Evolutionary conservation across 2,113 vertebrate genomes (phyloP).

Genomic region (Mesocricetus auratus): DNA sequence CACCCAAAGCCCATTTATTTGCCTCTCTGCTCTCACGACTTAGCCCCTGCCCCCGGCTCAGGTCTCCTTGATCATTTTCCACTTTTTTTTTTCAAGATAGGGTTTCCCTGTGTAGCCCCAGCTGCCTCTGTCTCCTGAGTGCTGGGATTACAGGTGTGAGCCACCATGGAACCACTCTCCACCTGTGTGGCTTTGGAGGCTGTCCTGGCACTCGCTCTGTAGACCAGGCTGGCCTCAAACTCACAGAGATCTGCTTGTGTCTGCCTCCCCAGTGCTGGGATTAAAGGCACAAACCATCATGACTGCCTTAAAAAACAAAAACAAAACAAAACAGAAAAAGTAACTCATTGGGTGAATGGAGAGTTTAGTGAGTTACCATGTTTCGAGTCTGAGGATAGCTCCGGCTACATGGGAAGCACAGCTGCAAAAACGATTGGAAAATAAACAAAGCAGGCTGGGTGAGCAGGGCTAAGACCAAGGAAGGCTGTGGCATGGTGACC

Average conservation of each 20-base stretch:
- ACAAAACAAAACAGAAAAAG: not conserved
- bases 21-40: not conserved
- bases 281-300: too few relatives aligned
- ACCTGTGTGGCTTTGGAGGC: too few relatives aligned
- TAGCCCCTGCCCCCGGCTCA: not conserved
- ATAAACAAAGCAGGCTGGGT: not conserved
- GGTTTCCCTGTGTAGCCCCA: too few relatives aligned
- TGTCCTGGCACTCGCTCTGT: too few relatives aligned
- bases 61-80: not conserved
- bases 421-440: not conserved
- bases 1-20: not conserved
- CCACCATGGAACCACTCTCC: too few relatives aligned
- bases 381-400: not conserved
- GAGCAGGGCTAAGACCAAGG: not conserved
- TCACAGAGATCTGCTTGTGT: too few relatives aligned
- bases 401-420: not conserved
- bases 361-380: not conserved
- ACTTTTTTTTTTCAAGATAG: too few relatives aligned
- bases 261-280: too few relatives aligned
- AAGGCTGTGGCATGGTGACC: rapidly evolving
- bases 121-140: too few relatives aligned
- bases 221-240: too few relatives aligned
- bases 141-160: too few relatives aligned
- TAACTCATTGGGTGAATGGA: not conserved
- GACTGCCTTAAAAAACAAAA: too few relatives aligned